Percentiles rank a stretch among this genome's conserved stretches.
Conservation (phyloP, 2,113 vertebrate species). For the Brachyistius frenatus region DNA sequence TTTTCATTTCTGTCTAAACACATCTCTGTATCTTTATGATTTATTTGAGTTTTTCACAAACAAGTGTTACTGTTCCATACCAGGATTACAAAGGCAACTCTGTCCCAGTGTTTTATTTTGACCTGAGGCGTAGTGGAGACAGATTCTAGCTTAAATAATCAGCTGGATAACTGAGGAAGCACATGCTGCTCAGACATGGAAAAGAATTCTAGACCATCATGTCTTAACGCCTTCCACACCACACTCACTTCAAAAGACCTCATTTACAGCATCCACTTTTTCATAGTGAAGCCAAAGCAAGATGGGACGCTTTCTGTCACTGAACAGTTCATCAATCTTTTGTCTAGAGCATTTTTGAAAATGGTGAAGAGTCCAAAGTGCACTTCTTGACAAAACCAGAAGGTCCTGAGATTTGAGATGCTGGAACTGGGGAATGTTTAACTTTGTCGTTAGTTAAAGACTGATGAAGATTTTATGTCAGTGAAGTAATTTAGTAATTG, state of each 20-base stretch:
- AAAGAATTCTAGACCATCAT: conserved; percentile 50
- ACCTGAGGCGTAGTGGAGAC: conserved; percentile 40
- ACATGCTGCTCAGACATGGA: conserved; percentile 65
- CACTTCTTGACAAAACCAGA: no score
- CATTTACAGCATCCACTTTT: conserved; percentile 6
- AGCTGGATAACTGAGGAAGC: conserved; percentile 60
- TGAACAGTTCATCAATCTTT: not conserved
- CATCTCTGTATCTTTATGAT: not conserved
- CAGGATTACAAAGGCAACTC: conserved; percentile 56
- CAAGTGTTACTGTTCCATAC: conserved; percentile 30
- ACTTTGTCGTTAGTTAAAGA: not conserved
- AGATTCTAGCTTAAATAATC: conserved; percentile 58
- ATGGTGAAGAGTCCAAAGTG: not conserved
- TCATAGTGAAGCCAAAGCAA: conserved; percentile 4
- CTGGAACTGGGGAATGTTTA: not conserved
- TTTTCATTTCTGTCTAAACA: conserved; percentile 7
- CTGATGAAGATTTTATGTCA: no score
- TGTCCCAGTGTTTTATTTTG: conserved; percentile 47
- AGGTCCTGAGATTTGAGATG: not conserved
- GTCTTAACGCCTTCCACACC: conserved; percentile 48
- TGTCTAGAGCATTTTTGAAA: not conserved
- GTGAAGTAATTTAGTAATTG: not conserved
- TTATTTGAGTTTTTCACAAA: conserved; percentile 37
- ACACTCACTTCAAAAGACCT: conserved; percentile 16
- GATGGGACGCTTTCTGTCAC: not conserved